Percentiles rank a stretch among this genome's conserved stretches.
Conservation (phyloP, 2,113 vertebrate species). For the Upupa epops region DNA sequence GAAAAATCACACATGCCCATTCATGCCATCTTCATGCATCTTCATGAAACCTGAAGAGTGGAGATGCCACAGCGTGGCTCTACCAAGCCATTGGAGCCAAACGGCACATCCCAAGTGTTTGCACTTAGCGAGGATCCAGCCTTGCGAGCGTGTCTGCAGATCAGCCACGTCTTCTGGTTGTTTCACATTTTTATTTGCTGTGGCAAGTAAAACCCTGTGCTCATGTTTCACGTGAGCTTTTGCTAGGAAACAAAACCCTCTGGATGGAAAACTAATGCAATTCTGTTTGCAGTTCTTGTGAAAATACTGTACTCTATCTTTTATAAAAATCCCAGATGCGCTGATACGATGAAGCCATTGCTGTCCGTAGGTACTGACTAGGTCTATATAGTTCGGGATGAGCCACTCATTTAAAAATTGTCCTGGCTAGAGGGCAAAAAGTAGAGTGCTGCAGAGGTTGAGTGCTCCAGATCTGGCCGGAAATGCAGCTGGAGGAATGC, state of each 20-base stretch:
- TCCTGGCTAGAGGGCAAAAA: neutral
- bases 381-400: neutral
- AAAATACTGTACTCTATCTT: neutral
- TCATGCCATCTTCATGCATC: neutral
- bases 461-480: neutral
- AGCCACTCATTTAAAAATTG: neutral
- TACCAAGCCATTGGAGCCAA: neutral
- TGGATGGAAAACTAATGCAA: neutral
- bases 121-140: neutral
- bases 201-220: neutral
- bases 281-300: neutral
- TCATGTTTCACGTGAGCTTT: neutral
- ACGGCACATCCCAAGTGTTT: neutral
- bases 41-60: neutral
- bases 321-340: neutral
- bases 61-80: fast-evolving
- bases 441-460: neutral
- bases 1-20: neutral
- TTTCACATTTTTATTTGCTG: neutral
- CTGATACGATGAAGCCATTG: neutral
- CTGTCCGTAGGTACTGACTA: neutral
- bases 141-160: neutral
- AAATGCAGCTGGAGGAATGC: neutral
- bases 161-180: neutral
- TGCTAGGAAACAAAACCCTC: neutral